Conservation (phyloP, 2,113 vertebrate genomes). For the Anguilla rostrata region DNA sequence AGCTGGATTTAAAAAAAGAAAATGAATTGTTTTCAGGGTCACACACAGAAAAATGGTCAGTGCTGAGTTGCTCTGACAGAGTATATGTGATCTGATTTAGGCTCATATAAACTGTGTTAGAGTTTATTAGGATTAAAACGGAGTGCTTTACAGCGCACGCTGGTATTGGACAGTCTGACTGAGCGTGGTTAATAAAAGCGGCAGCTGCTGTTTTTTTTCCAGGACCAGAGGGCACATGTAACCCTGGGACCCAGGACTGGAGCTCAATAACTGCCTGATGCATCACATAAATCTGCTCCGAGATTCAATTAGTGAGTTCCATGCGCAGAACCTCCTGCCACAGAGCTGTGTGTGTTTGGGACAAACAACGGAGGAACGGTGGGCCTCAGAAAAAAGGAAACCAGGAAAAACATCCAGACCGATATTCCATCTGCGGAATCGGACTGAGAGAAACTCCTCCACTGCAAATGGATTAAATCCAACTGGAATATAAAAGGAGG, state of each 20-base stretch:
- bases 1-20: too few relatives aligned
- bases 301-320: slow-evolving; percentile 41
- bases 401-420: not conserved
- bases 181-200: not conserved
- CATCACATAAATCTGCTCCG: slow-evolving; percentile 27
- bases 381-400: not conserved
- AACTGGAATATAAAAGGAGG: not conserved
- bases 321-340: slow-evolving; percentile 23
- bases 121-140: too few relatives aligned
- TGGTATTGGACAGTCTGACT: not conserved
- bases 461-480: not conserved
- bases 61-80: too few relatives aligned
- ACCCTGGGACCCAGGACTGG: slow-evolving; percentile 9
- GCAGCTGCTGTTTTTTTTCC: not conserved
- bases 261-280: slow-evolving; percentile 33
- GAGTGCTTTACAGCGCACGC: too few relatives aligned
- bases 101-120: too few relatives aligned
- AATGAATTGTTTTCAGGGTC: too few relatives aligned
- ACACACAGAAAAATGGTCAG: too few relatives aligned
- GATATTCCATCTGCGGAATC: not conserved
- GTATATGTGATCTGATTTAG: too few relatives aligned
- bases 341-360: slow-evolving; percentile 10
- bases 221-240: not conserved
- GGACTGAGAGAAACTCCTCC: not conserved
- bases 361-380: slow-evolving; percentile 31